A percentile compares a stretch with the other conserved stretches of the same genome.
Evolutionary conservation across 2,797 vertebrate species (phyloP).

Genomic region (Phataginus tetradactyla): DNA sequence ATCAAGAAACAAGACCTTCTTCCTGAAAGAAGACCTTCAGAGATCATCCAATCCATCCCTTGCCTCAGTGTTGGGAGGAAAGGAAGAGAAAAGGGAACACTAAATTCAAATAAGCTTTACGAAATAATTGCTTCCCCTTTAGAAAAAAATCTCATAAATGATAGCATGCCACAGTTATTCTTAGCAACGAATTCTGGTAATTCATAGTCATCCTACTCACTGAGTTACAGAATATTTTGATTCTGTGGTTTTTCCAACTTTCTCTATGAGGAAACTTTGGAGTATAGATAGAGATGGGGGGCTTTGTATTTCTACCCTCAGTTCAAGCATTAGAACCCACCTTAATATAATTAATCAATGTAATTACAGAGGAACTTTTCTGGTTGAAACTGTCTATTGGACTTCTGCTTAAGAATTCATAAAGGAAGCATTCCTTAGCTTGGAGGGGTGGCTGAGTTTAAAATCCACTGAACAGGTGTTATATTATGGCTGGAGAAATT

Average conservation of each 20-base stretch:
- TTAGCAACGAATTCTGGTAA: conserved; percentile 31
- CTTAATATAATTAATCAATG: conserved; percentile 2
- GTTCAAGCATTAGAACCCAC: conserved; percentile 40
- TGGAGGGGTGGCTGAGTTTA: neutral
- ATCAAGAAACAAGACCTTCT: neutral
- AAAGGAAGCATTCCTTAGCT: neutral
- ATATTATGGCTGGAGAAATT: neutral
- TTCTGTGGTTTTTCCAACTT: conserved; percentile 16
- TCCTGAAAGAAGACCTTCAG: conserved; percentile 4
- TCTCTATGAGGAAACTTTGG: neutral
- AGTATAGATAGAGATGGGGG: neutral
- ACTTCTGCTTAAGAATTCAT: conserved; percentile 27
- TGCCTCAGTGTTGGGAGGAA: neutral
- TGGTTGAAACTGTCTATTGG: neutral
- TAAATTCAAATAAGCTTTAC: neutral
- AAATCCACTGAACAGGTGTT: neutral
- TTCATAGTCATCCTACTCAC: neutral
- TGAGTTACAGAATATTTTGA: neutral
- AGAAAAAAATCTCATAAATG: neutral
- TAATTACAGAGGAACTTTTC: neutral
- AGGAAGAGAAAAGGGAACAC: neutral
- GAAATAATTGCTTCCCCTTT: neutral
- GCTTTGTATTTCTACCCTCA: neutral
- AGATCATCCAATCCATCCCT: neutral
- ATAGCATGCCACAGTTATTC: neutral